Evolutionary conservation across 2,888 invertebrate species (phyloP).

Genomic region (Thymelicus acteon): DNA sequence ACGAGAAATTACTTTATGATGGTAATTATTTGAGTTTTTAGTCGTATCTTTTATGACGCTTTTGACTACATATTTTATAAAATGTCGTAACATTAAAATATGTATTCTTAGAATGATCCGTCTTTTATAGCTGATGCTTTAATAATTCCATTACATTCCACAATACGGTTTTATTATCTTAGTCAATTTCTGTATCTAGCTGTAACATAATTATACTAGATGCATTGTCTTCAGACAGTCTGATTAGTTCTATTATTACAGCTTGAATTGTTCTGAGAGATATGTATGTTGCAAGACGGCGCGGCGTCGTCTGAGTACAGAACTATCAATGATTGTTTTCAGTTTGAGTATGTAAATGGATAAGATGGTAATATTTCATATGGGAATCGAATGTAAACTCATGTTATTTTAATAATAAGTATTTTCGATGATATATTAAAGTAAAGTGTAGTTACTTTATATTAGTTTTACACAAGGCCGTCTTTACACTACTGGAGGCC

Average conservation of each 20-base stretch:
- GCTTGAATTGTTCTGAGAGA: constrained; percentile 11
- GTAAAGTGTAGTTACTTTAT: too few relatives aligned
- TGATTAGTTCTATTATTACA: constrained; percentile 8
- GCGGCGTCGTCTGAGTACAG: neutral
- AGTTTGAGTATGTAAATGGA: neutral
- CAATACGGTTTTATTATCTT: constrained; percentile 9
- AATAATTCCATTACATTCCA: neutral
- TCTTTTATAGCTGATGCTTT: neutral
- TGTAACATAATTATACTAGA: constrained; percentile 11
- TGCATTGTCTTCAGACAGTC: constrained; percentile 5
- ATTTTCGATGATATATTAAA: neutral
- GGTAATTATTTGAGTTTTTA: too few relatives aligned
- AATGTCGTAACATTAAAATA: too few relatives aligned
- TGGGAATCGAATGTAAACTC: neutral
- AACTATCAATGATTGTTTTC: neutral
- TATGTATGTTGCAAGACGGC: neutral
- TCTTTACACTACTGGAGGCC: too few relatives aligned
- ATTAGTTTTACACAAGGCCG: too few relatives aligned
- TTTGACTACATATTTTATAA: too few relatives aligned
- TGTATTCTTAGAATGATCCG: too few relatives aligned
- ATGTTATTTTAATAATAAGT: neutral
- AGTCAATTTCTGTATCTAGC: neutral
- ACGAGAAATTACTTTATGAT: too few relatives aligned
- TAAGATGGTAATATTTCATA: neutral
- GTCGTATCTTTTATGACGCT: too few relatives aligned